Base-by-base conservation (phyloP, 2,797 vertebrate genomes). In the Pseudomugil tenellus region DNA sequence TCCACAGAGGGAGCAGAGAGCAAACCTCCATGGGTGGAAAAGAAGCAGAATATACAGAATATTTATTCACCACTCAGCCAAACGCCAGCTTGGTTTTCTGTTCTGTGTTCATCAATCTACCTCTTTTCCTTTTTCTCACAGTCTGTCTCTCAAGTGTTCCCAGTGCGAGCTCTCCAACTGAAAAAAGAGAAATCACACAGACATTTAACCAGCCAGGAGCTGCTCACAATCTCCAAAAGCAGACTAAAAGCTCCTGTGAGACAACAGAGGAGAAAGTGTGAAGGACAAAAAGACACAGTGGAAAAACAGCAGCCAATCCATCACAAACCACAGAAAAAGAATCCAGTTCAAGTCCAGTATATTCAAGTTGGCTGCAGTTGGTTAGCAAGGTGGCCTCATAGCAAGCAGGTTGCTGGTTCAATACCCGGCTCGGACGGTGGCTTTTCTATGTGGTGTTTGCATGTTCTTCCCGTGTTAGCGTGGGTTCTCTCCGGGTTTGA, bases 241-340 rank as follows among this genome's bases (percentile, higher is more conserved):
- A 0, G 19, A 64, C 72, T 79, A 71, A 84, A 79, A 87, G 84
- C 79, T 86, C 84, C 77, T 67, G 70, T 67, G 84, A 83, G 81
- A 84, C 77, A 70, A 62, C 69, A 55, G 28, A 53, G 59, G 61
- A 55, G 25, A 43, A 74, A 31, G 70, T 75, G 76, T 84, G 83
- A 88, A 86, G 74, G 77, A 83, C 73, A 43, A 58, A 63, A 64
- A 56, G 48, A 32, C 72, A 34, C 12, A 63, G 26, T 51, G 52
- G 5, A 56, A 54, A 12, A 60, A 48, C 66, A 41, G 9, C 21
- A 43, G 46, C 26, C 37, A 31, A 57, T 71, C 70, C n/a, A 58
- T 67, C 49, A 19, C 16, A 2, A 43, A 43, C 19, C 19, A 17
- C 19, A 19, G 63, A 79, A 16, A 37, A 43, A 73, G 41, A 74